A percentile compares a stretch with the other conserved stretches of the same genome.
Evolutionary conservation across 1,140 invertebrate species (phyloP).

Genomic region (Cotesia glomerata): DNA sequence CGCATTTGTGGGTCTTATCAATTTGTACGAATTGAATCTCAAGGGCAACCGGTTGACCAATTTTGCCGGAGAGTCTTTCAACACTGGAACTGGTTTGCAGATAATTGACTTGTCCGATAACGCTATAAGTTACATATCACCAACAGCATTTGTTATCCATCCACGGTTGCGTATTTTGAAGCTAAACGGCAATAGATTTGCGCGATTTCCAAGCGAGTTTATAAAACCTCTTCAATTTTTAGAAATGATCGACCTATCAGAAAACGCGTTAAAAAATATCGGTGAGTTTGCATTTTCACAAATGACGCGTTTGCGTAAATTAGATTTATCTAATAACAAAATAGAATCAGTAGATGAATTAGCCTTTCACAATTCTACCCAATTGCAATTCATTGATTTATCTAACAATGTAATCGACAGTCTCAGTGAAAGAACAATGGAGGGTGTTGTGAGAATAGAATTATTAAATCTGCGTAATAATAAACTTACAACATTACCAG

Average conservation of each 20-base stretch:
- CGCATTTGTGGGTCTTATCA: constrained; percentile 75
- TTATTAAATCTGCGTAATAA: constrained; percentile 79
- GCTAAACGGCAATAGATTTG: constrained; percentile 77
- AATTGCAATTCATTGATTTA: constrained; percentile 81
- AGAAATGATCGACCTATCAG: constrained; percentile 75
- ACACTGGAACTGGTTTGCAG: constrained; percentile 77
- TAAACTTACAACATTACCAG: constrained; percentile 75
- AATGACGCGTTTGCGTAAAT: constrained; percentile 71
- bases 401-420: constrained; percentile 76
- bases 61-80: constrained; percentile 77
- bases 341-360: constrained; percentile 83
- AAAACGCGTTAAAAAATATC: constrained; percentile 77
- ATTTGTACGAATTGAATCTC: constrained; percentile 77
- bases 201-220: constrained; percentile 82
- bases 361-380: constrained; percentile 89
- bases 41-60: constrained; percentile 77
- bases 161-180: constrained; percentile 73
- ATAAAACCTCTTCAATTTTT: constrained; percentile 77
- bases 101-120: constrained; percentile 80
- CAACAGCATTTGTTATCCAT: constrained; percentile 82
- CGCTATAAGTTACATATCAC: constrained; percentile 74
- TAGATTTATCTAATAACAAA: constrained; percentile 76
- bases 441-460: constrained; percentile 79
- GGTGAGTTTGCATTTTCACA: constrained; percentile 86
- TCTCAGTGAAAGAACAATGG: constrained; percentile 80